Base-by-base conservation (phyloP, 2,797 vertebrate genomes). In the Alca torda region DNA sequence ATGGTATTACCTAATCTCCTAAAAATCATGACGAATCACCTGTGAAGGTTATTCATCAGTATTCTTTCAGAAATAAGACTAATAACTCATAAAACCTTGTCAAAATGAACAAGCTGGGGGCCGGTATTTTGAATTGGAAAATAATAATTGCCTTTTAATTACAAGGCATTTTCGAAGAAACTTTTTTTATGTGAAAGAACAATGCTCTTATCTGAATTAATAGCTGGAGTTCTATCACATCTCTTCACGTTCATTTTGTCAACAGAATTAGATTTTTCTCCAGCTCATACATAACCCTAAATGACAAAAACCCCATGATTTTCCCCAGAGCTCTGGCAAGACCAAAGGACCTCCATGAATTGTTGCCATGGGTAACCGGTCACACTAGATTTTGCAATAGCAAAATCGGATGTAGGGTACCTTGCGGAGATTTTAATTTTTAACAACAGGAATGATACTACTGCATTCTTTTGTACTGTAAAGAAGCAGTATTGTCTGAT, bases 41-140 rank as follows among this genome's bases (percentile, higher is more conserved):
- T 76, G 35, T 65, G 56, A 95, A 96, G 75, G 56, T 74, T 48
- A 46, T 59, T 74, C 54, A 81, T 76, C 57, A 78, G 6, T 19
- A 14, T 43, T 93, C 67, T 78, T 93, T 94, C 56, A 90, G 84
- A 70, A 94, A 89, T 70, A 53, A 41, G 33, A 25, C 81, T 87
- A 91, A 68, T 64, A 94, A 84, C 70, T 87, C 86, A 94, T 56
- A 97, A 91, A 78, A 78, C 30, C 39, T n/a, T 63, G 19, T 50
- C 88, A 95, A 97, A 95, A 91, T 5, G 43, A 95, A 91, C 48
- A 76, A 0, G 13, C 65, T 69, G 26, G 43, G 43, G 5, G 1
- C 17, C 6, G 10, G 54, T 33, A 43, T 90, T 92, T 94, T 84
- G 76, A 94, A 92, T 13, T 69, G 21, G n/a, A 91, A 93, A 53